Percentiles rank a stretch among this genome's conserved stretches.
Conservation (phyloP, 2,888 invertebrate genomes). For the Gastracanthus pulcherrimus region DNA sequence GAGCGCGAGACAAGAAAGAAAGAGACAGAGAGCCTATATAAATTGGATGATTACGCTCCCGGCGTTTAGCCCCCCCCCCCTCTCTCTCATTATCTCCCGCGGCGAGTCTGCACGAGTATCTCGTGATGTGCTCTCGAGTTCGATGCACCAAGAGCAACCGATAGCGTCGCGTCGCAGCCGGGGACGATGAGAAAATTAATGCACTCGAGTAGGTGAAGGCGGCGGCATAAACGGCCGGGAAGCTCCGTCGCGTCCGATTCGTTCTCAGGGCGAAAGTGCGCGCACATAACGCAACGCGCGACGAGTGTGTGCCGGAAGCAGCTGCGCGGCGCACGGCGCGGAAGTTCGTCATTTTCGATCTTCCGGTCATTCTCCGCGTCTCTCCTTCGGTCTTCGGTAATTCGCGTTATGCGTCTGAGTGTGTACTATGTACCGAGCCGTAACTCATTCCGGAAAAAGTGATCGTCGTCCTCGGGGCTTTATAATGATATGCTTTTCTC, state of each 20-base stretch:
- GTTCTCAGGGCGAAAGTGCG: conserved; percentile 34
- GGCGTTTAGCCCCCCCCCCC: background rate
- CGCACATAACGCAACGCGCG: background rate
- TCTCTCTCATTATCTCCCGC: background rate
- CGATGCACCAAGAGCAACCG: conserved; percentile 47
- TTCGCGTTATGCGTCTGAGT: background rate
- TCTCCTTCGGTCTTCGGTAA: background rate
- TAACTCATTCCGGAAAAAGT: background rate
- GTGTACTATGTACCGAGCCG: background rate
- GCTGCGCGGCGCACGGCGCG: conserved; percentile 21
- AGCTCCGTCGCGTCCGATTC: conserved; percentile 25
- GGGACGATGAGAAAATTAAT: conserved; percentile 54
- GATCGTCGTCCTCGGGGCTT: too few relatives aligned
- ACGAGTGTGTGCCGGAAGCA: conserved; percentile 30
- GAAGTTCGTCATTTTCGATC: conserved; percentile 54
- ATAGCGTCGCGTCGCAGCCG: background rate
- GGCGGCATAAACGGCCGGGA: conserved; percentile 11
- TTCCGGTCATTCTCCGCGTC: conserved; percentile 26
- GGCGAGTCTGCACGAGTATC: background rate
- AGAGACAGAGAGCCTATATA: conserved; percentile 11
- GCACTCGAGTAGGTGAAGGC: conserved; percentile 1
- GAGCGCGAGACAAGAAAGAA: background rate
- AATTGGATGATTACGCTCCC: conserved; percentile 59
- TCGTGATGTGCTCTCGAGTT: background rate
- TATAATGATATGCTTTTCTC: too few relatives aligned